Base-by-base conservation (phyloP, 1,140 invertebrate species). In the Drosophila ohnishii region DNA sequence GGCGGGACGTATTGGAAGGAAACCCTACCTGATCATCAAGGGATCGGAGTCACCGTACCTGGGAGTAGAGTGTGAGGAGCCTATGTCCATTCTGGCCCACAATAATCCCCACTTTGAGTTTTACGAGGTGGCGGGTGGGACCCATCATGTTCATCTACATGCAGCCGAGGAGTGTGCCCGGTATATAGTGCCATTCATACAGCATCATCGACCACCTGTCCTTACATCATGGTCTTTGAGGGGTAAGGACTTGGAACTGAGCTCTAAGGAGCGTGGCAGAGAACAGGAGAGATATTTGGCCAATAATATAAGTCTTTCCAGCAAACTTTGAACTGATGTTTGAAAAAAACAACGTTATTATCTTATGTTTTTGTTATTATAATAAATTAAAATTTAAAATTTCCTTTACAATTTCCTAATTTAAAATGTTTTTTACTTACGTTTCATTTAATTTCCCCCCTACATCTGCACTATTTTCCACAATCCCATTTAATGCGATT, bases 121-220 rank as follows among this genome's bases (percentile, higher is more conserved):
- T 61, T 91, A 94, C 44, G 92, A 93, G 53, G 80, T 72, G 6
- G 3, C n/a, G 22, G 66, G 47, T 7, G 78, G 80, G 5, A 95
- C 96, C 91, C 95, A 96, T 91, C 85, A 89, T 34, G 91, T 95
- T n/a, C 96, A 96, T 90, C 92, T 96, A 32, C 95, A 94, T 51
- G 92, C 94, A 74, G 93, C 95, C 4, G 92, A 94, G 75, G 78
- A 84, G 25, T 90, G 95, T 51, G 93, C 93, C 9, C 85, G 92
- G 28, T 72, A 93, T 19, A 93, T 95, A 25, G 92, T 92, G 47
- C 89, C 93, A 3, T 95, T 95, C n/a, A 30, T 90, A 14, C 28
- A 44, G 2, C 77, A 57, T 1, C 74, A 90, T 58, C 71, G 82
- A 10, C 87, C 77, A 2, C 70, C 74, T 0, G 10, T 59, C 0